These are phyloP conservation scores for Sebastes umbrosus DNA, from an alignment of 2,797 vertebrate species.

Conservation along the genomic window DNA sequence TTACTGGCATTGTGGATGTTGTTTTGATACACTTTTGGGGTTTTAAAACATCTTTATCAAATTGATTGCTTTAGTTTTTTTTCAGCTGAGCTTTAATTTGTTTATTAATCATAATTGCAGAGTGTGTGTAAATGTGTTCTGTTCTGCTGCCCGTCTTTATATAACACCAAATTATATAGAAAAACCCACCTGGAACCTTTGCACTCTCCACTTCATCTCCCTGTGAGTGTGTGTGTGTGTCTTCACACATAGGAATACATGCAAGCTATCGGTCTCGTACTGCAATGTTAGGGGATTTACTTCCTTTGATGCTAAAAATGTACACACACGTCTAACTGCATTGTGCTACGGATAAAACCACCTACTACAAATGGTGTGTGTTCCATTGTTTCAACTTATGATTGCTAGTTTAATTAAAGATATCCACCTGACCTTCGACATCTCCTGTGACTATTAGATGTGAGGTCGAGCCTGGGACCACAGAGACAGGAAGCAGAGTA, in stretches of 20 bases:
- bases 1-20: neutral
- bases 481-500: constrained; percentile 91
- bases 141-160: neutral
- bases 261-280: neutral
- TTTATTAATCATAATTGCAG: neutral
- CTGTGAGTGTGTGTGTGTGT: neutral
- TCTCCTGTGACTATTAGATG: constrained; percentile 11
- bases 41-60: neutral
- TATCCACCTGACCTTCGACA: constrained; percentile 3
- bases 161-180: neutral
- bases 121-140: neutral
- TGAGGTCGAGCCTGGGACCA: constrained; percentile 28
- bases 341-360: neutral
- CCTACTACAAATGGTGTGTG: neutral
- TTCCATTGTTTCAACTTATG: neutral
- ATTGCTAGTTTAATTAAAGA: neutral
- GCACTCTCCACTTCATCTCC: neutral
- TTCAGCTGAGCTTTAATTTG: neutral
- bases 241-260: neutral
- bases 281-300: neutral
- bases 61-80: neutral
- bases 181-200: neutral
- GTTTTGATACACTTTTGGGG: neutral
- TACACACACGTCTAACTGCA: neutral
- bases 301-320: neutral